Conservation (phyloP, 2,113 vertebrate species). For the Chiloscyllium plagiosum region DNA sequence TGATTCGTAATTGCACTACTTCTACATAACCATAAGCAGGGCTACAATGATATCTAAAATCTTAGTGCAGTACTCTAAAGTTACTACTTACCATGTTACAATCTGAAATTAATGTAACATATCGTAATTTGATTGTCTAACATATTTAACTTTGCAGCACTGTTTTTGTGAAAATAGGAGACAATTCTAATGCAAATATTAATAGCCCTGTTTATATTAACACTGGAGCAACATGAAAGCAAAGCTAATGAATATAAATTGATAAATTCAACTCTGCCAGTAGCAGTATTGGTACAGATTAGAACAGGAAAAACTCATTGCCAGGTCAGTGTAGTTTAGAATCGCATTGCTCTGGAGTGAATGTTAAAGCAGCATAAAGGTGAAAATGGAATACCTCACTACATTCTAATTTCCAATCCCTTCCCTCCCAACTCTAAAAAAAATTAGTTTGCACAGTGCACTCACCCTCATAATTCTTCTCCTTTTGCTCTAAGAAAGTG, state of each 20-base stretch:
- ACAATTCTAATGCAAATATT: background rate
- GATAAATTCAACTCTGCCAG: background rate
- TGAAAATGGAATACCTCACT: background rate
- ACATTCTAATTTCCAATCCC: background rate
- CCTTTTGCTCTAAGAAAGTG: background rate
- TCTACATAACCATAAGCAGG: background rate
- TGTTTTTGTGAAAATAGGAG: background rate
- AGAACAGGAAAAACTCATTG: background rate
- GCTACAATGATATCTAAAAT: background rate
- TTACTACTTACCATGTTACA: background rate
- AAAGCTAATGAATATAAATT: background rate
- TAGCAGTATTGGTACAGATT: background rate
- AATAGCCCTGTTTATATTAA: background rate
- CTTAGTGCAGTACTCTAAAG: background rate
- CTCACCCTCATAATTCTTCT: background rate
- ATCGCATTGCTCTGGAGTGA: background rate
- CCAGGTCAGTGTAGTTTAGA: background rate
- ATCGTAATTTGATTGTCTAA: background rate
- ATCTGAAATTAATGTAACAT: too few relatives aligned
- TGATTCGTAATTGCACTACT: background rate
- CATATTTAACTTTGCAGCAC: background rate
- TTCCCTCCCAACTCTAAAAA: background rate
- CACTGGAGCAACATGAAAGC: background rate
- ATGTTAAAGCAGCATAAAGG: background rate
- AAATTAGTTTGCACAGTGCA: background rate